phyloP scores from a whole-genome alignment of 2,888 invertebrate genomes.

The Epinotia bilunana region DNA sequence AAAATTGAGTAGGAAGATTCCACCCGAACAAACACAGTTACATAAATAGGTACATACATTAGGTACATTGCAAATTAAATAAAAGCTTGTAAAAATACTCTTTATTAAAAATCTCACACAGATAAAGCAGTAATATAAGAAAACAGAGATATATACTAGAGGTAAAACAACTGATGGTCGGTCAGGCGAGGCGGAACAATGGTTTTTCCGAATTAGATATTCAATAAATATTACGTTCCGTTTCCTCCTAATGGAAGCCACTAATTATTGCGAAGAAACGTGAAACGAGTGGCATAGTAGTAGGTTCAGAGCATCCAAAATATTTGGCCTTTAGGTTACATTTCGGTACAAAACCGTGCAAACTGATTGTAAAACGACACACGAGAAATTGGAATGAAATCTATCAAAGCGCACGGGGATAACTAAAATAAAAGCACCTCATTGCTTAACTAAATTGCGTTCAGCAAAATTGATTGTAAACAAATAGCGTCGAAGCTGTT shows the following conservation, averaged over 20 bases:
- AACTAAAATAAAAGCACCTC: slow-evolving; percentile 1
- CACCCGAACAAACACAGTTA: no score
- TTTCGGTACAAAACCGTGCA: slow-evolving; percentile 15
- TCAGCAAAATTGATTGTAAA: neutral
- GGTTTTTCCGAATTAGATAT: neutral
- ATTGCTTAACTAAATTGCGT: neutral
- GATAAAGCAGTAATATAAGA: no score
- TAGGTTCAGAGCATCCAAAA: slow-evolving; percentile 1
- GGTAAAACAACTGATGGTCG: no score
- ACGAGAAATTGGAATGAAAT: slow-evolving; percentile 30
- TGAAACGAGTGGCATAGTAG: neutral
- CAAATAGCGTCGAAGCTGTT: neutral
- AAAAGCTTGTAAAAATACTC: no score
- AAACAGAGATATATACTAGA: no score
- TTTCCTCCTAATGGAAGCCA: neutral
- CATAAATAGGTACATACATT: no score
- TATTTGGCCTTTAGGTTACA: slow-evolving; percentile 32
- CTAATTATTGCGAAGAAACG: neutral
- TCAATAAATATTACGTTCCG: neutral
- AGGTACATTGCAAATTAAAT: no score
- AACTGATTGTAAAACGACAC: slow-evolving; percentile 22
- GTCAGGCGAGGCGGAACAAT: no score
- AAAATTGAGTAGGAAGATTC: no score
- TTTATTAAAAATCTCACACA: no score
- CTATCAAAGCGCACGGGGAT: neutral